A percentile compares a stretch with the other conserved stretches of the same genome.
Evolutionary conservation across 2,888 invertebrate genomes (phyloP).

Genomic region (Leptinotarsa peninsularis): DNA sequence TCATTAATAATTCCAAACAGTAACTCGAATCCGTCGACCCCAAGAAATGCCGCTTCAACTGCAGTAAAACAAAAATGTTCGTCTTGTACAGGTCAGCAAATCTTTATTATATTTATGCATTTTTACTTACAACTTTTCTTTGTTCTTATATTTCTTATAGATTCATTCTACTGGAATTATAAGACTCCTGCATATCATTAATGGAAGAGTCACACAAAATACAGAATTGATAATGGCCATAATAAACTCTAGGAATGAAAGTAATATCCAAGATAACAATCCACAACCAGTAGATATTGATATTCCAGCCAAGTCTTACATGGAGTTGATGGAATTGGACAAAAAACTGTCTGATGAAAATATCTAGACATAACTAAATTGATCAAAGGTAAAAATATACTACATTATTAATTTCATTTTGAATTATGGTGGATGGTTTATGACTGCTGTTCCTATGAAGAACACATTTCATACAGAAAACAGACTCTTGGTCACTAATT

Average conservation of each 20-base stretch:
- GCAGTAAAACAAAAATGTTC: no score
- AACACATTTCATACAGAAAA: not conserved
- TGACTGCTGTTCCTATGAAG: not conserved
- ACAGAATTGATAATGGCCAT: slow-evolving; percentile 16
- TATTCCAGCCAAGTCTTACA: slow-evolving; percentile 20
- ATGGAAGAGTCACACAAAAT: slow-evolving; percentile 21
- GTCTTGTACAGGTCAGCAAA: no score
- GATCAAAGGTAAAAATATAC: slow-evolving; percentile 21
- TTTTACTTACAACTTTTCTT: no score
- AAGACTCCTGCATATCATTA: no score
- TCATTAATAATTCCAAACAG: no score
- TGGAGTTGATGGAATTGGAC: slow-evolving; percentile 21
- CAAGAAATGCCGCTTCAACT: no score
- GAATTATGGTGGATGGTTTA: not conserved
- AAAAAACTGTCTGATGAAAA: slow-evolving; percentile 17
- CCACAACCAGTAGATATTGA: slow-evolving; percentile 11
- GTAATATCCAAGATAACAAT: slow-evolving; percentile 4
- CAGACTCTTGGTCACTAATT: not conserved
- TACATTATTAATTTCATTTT: not conserved
- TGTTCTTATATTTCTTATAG: no score
- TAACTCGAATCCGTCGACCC: no score
- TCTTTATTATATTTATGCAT: no score
- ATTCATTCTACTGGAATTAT: no score
- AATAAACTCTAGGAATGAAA: slow-evolving; percentile 11
- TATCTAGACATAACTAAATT: slow-evolving; percentile 20